Conservation (phyloP, 2,888 invertebrate species). For the Sphecodes monilicornis region DNA sequence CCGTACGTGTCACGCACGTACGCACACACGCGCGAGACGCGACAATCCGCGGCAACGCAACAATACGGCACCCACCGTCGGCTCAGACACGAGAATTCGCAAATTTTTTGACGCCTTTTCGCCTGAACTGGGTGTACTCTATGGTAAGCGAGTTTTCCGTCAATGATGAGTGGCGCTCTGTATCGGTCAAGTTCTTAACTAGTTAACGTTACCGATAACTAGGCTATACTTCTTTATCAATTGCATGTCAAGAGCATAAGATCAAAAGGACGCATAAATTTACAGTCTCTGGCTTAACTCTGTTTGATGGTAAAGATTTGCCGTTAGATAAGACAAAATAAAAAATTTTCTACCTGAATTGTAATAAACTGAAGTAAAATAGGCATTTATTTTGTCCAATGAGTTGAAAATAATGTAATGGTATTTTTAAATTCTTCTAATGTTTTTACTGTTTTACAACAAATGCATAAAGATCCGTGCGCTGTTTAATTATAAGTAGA, state of each 20-base stretch:
- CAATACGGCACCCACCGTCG: conserved; percentile 66
- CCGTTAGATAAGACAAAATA: too few species aligned
- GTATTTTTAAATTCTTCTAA: too few species aligned
- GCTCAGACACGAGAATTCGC: conserved; percentile 68
- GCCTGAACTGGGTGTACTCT: conserved; percentile 59
- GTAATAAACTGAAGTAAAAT: too few species aligned
- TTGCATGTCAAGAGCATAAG: neutral
- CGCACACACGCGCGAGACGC: conserved; percentile 65
- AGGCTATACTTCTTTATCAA: conserved; percentile 29
- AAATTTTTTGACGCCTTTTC: conserved; percentile 73
- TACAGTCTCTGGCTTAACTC: too few species aligned
- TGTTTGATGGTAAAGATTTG: neutral
- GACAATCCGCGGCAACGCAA: conserved; percentile 66
- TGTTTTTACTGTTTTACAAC: too few species aligned
- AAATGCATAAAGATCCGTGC: too few species aligned
- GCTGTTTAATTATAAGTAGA: too few species aligned
- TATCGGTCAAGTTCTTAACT: conserved; percentile 52
- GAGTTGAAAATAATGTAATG: too few species aligned
- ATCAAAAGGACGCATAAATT: neutral
- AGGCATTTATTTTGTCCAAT: too few species aligned
- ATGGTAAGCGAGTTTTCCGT: conserved; percentile 56
- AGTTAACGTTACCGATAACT: conserved; percentile 38
- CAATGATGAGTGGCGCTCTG: conserved; percentile 59
- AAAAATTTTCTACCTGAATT: too few species aligned
- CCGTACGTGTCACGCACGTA: conserved; percentile 78